Conservation (phyloP, 2,113 vertebrate species). For the Peromyscus polionotus region DNA sequence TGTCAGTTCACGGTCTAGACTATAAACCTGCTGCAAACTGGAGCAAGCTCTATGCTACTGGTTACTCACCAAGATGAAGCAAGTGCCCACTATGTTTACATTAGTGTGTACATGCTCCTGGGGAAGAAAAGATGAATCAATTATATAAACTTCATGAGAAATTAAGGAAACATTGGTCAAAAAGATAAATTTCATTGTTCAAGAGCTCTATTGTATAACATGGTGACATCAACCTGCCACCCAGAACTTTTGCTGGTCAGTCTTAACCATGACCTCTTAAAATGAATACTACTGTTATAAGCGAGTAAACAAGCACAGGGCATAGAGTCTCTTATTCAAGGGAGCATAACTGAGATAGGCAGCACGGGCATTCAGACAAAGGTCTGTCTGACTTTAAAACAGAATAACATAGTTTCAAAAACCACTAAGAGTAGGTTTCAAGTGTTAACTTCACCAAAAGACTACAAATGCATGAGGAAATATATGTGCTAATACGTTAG, state of each 20-base stretch:
- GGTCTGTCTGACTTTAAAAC: not conserved
- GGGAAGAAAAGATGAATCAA: not conserved
- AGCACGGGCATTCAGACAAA: not conserved
- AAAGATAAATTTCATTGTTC: not conserved
- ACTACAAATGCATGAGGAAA: not conserved
- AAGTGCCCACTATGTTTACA: not conserved
- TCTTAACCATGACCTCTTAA: not conserved
- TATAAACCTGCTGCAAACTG: not conserved
- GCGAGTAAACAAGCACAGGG: not conserved
- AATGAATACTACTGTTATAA: not conserved
- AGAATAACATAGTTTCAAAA: not conserved
- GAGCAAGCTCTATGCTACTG: not conserved
- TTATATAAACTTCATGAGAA: not conserved
- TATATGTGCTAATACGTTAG: not conserved
- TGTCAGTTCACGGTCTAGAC: not conserved
- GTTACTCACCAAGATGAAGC: not conserved
- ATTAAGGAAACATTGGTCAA: not conserved
- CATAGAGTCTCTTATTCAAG: not conserved
- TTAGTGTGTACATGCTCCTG: not conserved
- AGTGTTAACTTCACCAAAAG: not conserved
- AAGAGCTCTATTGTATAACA: not conserved
- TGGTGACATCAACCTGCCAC: not conserved
- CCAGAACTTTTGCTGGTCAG: not conserved
- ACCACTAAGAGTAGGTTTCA: not conserved
- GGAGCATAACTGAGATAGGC: not conserved